phyloP scores from a whole-genome alignment of 2,113 vertebrate genomes.

The Monarcha castaneiventris region DNA sequence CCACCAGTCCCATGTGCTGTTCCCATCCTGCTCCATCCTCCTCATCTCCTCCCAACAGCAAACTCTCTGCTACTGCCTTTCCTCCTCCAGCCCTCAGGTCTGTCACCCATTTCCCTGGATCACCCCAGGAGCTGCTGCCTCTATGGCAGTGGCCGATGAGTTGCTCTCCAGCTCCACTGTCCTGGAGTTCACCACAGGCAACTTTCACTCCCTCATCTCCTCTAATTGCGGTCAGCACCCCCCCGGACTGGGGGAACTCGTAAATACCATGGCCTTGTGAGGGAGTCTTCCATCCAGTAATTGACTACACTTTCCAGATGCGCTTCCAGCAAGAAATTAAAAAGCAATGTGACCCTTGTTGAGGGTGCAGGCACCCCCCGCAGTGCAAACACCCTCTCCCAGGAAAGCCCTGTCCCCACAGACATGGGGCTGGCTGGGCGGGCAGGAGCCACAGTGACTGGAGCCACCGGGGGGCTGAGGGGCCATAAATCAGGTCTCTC shows the following conservation, averaged over 20 bases:
- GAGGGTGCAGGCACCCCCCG: conserved; percentile 30
- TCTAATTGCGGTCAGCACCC: conserved; percentile 43
- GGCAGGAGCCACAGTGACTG: background rate
- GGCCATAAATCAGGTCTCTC: conserved; percentile 22
- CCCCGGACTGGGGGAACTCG: conserved; percentile 23
- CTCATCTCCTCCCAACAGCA: background rate
- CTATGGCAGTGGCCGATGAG: fast-evolving
- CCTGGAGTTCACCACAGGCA: conserved; percentile 27
- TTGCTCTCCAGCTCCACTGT: background rate
- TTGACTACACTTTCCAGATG: conserved; percentile 78
- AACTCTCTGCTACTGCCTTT: background rate
- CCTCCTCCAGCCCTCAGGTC: background rate
- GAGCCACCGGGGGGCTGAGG: background rate
- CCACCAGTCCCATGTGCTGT: background rate
- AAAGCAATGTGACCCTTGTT: conserved; percentile 71
- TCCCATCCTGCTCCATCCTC: background rate
- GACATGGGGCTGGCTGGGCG: background rate
- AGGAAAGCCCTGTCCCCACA: conserved; percentile 7
- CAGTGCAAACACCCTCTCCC: conserved; percentile 53
- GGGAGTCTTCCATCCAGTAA: conserved; percentile 79
- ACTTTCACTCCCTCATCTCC: conserved; percentile 47
- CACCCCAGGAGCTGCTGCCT: background rate
- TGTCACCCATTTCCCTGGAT: background rate
- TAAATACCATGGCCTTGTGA: conserved; percentile 66
- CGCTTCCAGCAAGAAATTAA: conserved; percentile 77